phyloP scores from a whole-genome alignment of 2,888 invertebrate genomes.

The Cylindroiulus punctatus region DNA sequence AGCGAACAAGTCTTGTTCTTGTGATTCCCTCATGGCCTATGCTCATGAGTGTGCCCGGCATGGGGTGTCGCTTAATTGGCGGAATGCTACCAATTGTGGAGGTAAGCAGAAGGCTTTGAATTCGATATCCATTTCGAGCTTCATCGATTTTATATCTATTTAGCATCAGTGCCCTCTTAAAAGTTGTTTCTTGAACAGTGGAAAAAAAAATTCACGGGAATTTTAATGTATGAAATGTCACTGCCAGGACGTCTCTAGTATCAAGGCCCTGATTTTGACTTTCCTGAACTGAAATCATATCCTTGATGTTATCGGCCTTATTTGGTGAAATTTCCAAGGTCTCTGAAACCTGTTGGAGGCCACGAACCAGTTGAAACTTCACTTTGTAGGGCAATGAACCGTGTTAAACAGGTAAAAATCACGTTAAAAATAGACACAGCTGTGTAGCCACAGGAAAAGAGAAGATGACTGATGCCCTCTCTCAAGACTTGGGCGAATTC shows the following conservation, averaged over 20 bases:
- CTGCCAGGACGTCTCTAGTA: background rate
- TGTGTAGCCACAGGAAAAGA: background rate
- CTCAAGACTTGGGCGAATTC: background rate
- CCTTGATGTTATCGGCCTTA: background rate
- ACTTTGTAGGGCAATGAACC: slow-evolving; percentile 38
- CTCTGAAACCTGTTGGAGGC: slow-evolving; percentile 38
- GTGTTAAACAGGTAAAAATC: slow-evolving; percentile 21
- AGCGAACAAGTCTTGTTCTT: slow-evolving; percentile 79
- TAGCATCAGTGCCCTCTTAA: too few relatives aligned
- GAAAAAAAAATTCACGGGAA: too few relatives aligned
- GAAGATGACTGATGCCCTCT: background rate
- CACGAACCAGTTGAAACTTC: background rate
- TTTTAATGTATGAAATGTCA: background rate
- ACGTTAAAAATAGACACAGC: slow-evolving; percentile 13
- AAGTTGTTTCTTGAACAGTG: too few relatives aligned
- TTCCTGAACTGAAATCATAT: background rate
- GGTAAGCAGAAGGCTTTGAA: slow-evolving; percentile 28
- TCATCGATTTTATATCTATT: too few relatives aligned
- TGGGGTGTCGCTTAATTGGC: slow-evolving; percentile 80
- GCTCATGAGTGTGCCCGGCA: slow-evolving; percentile 84
- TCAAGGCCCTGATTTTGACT: background rate
- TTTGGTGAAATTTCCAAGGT: background rate
- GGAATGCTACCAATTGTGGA: slow-evolving; percentile 74
- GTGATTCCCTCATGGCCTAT: slow-evolving; percentile 89
- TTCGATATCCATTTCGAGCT: too few relatives aligned